Conservation (phyloP, 1,140 invertebrate genomes). For the Drosophila baimaii region DNA sequence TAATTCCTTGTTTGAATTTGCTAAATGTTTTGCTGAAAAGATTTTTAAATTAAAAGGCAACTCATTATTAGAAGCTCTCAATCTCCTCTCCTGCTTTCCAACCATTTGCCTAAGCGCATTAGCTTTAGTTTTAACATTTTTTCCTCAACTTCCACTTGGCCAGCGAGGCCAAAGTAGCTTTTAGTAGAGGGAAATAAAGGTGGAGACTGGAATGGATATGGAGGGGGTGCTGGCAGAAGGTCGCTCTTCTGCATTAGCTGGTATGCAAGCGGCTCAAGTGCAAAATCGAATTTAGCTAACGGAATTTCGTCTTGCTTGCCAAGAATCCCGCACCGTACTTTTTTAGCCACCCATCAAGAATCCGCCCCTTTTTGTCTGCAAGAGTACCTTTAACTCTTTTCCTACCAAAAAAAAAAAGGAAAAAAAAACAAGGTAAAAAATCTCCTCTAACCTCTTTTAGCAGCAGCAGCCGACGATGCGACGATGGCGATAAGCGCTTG, state of each 20-base stretch:
- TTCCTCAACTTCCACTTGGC: slow-evolving; percentile 52
- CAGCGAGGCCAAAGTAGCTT: slow-evolving; percentile 39
- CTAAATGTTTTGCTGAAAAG: background rate
- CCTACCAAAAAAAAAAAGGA: slow-evolving; percentile 3
- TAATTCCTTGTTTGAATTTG: too few species aligned
- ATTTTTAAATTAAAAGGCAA: background rate
- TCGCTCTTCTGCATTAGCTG: slow-evolving; percentile 71
- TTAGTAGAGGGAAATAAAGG: slow-evolving; percentile 3
- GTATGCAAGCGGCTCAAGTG: slow-evolving; percentile 76
- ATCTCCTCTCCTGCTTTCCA: slow-evolving; percentile 9
- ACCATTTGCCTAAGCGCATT: slow-evolving; percentile 42
- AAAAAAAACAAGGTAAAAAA: slow-evolving; percentile 5
- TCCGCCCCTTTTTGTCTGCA: background rate
- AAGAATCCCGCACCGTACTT: slow-evolving; percentile 34
- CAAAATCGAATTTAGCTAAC: slow-evolving; percentile 80
- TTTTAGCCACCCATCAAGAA: slow-evolving; percentile 1
- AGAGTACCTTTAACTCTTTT: slow-evolving; percentile 13
- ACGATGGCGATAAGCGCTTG: slow-evolving; percentile 72
- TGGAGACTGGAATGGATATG: too few species aligned
- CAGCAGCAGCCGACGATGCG: slow-evolving; percentile 43
- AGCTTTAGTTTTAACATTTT: slow-evolving; percentile 63
- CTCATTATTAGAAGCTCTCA: background rate
- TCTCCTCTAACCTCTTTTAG: slow-evolving; percentile 32
- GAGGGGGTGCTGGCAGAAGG: slow-evolving; percentile 33
- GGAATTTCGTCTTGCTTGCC: slow-evolving; percentile 75